Evolutionary conservation across 2,797 vertebrate genomes (phyloP), one percentile per base, ranked within the genome.

Genomic region (Gobionotothen gibberifrons): DNA sequence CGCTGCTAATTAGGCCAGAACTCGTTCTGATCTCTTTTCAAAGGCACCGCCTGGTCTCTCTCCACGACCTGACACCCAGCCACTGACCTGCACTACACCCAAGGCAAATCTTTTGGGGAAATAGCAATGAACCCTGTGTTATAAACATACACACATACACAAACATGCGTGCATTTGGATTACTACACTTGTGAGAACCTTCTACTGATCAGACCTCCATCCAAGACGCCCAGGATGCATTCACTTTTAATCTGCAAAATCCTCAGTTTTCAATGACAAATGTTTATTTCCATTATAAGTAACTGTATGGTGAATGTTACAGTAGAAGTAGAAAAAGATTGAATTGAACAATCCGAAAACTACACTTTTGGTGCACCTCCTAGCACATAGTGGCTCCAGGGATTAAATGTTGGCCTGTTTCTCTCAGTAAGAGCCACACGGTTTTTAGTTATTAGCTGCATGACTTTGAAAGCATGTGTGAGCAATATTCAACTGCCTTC

Each of bases 21-120:
- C 46, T 75, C 16, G 21, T 81, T 90, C 85, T 91, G 86, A 92
- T 93, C 78, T 91, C 14, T 53, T 74, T 88, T 90, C 69, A 77
- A 76, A 85, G 75, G 70, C 85, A 67, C 70, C 69, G 81, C 78
- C 67, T 78, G 16, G 26, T 67, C 75, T 78, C 80, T 73, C 61
- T 52, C 47, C 76, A 44, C 0, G 16, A 75, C 84, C 76, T 70
- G 19, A 70, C 79, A 72, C 36, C 61, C 61, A 66, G 76, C 79
- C 85, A 76, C 81, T 64, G 74, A 79, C 85, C 81, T 69, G 66
- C 60, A 61, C 79, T 46, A 69, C 86, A 83, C 63, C 82, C 77
- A 88, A 79, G 62, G 56, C 81, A 91, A 90, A 92, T 90, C 92
- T 91, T 26, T 89, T 90, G 69, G 72, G 69, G 56, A 75, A 86